Percentiles rank a stretch among this genome's conserved stretches.
phyloP scores from a whole-genome alignment of 2,113 vertebrate genomes.

The Brachirus orientalis region DNA sequence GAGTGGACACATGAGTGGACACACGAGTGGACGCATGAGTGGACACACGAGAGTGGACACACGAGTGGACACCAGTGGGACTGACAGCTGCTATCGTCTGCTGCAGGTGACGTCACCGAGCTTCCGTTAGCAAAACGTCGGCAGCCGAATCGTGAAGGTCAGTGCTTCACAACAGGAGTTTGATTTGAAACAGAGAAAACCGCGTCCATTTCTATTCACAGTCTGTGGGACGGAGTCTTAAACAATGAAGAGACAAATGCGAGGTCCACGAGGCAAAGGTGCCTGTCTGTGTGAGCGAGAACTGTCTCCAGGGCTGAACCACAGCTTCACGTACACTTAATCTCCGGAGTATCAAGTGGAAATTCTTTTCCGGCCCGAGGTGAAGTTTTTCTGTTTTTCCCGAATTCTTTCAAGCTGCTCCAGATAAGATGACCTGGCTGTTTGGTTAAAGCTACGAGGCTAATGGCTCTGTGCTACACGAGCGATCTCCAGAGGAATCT shows the following conservation, averaged over 20 bases:
- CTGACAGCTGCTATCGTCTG: too few species aligned
- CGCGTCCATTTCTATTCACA: too few species aligned
- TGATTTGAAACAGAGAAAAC: background rate
- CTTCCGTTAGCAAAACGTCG: too few species aligned
- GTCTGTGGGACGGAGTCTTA: background rate
- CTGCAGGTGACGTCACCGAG: too few species aligned
- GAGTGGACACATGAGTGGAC: too few species aligned
- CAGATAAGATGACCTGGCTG: conserved; percentile 56
- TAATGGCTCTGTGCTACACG: conserved; percentile 46
- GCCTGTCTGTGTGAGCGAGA: conserved; percentile 31
- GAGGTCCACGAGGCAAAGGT: conserved; percentile 48
- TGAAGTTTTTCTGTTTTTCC: too few species aligned
- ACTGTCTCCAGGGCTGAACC: conserved; percentile 42
- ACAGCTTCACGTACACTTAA: conserved; percentile 11
- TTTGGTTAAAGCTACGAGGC: conserved; percentile 38
- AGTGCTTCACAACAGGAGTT: too few species aligned
- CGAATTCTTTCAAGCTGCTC: conserved; percentile 44
- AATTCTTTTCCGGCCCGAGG: conserved; percentile 46
- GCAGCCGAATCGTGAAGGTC: too few species aligned
- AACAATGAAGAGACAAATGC: conserved; percentile 13
- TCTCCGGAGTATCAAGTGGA: conserved; percentile 27
- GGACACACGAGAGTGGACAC: too few species aligned
- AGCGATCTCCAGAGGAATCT: conserved; percentile 39
- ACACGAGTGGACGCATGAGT: too few species aligned
- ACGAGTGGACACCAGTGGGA: too few species aligned